Percentiles rank a stretch among this genome's conserved stretches.
These are phyloP conservation scores for Ametastegia equiseti DNA, from an alignment of 2,888 invertebrate genomes.

Conservation along the genomic window DNA sequence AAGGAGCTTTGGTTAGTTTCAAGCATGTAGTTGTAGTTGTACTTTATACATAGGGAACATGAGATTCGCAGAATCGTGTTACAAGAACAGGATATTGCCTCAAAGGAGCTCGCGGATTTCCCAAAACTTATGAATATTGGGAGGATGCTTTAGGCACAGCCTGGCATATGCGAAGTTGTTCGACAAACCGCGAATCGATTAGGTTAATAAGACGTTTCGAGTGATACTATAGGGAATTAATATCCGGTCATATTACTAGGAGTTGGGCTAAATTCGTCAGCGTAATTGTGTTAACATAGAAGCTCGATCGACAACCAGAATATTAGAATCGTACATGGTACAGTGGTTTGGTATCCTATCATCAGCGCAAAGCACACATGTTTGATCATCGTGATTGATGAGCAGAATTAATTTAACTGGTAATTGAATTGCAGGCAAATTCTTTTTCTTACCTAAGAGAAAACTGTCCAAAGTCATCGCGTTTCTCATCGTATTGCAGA, in stretches of 20 bases:
- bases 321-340: neutral
- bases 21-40: too few species aligned
- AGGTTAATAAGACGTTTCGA: neutral
- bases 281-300: neutral
- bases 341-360: neutral
- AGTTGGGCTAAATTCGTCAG: neutral
- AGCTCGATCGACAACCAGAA: neutral
- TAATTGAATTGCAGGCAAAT: neutral
- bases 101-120: neutral
- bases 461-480: conserved; percentile 34
- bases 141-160: neutral
- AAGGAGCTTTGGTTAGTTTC: too few species aligned
- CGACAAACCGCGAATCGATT: conserved; percentile 5
- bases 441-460: conserved; percentile 4
- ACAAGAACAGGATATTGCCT: neutral
- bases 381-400: neutral
- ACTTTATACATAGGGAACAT: too few species aligned
- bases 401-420: neutral
- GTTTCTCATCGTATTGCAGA: conserved; percentile 19
- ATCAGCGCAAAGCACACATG: neutral
- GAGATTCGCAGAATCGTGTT: neutral
- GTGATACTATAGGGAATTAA: neutral
- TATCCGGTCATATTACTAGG: neutral
- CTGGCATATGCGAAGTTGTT: neutral
- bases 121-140: neutral